Evolutionary conservation across 2,797 vertebrate genomes (phyloP), one percentile per base, ranked within the genome.

Genomic region (Centroberyx gerrardi): DNA sequence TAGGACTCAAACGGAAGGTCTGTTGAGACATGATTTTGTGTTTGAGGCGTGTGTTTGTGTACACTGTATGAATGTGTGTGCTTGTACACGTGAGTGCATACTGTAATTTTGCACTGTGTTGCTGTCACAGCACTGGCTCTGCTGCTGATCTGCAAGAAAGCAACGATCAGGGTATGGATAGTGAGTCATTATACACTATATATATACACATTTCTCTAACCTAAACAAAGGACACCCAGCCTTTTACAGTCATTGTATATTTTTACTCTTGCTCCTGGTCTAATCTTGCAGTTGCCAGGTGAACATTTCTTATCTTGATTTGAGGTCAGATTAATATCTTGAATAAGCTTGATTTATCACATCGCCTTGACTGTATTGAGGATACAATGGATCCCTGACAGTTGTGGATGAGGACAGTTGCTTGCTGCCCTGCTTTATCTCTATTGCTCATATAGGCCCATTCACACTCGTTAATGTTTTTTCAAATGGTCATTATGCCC

Each of bases 241-340:
- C 68, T 79, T 85, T 83, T 63, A 78, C 46, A 71, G 58, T 54
- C 63, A 79, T 86, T 86, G 67, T 88, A 76, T 72, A 62, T 76
- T 83, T 83, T 82, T 65, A 75, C 66, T 72, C 76, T 75, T 53
- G 61, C 82, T 76, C 52, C 72, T 72, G 78, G 22, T 78, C 66
- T 85, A 80, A 90, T 91, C 82, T 80, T 53, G 53, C 76, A 74
- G 78, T 86, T 84, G 78, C 72, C 77, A 86, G 78, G 73, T 81
- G 77, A 84, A 87, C 74, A 51, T 78, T 56, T 70, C 67, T 59
- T 87, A 87, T 90, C 83, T 84, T 72, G 74, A 86, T 86, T 74
- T 72, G 59, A 86, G 80, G 78, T 87, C 76, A 86, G 81, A 89
- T 89, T 68, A 31, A 53, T 83, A 82, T 87, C 79, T 87, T 33